Base-by-base conservation (phyloP, 2,113 vertebrate genomes). In the Hylia prasina region DNA sequence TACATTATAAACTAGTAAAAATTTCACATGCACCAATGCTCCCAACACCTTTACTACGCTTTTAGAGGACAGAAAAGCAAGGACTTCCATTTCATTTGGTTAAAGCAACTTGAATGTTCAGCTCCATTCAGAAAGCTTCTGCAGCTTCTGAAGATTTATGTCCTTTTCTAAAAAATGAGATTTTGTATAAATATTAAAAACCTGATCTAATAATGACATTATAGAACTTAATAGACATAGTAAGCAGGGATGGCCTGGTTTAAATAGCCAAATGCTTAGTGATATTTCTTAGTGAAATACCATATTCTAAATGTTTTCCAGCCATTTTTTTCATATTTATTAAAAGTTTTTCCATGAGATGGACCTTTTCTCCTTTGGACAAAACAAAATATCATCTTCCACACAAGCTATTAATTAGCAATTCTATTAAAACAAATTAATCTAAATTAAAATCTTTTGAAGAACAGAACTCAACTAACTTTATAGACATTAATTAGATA, bases 401-500 rank as follows among this genome's bases (percentile, higher is more conserved):
- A 76, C 7, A 11, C 10, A 58, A 60, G 40, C 19, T 60, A 45
- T 27, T 72, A 85, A 82, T 72, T 87, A 79, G 35, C 35, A 76
- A 53, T 68, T 69, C 21, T 76, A 30, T 69, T 54, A 70, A 93
- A 89, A 69, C 11, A 56, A 86, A 90, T 73, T 77, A 17, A 95
- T 95, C 87, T 96, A 91, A 96, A 96, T 95, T 93, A 87, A 96
- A 95, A 96, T 94, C 84, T 82, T 92, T 71, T 64, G 31, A 35
- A 86, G 48, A 45, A 72, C 4, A 7, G 33, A 76, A 65, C 45
- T 61, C 45, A 82, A 20, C 35, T 86, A 54, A 73, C 51, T 92
- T 63, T 81, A 75, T 42, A 90, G 47, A 50, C n/a, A 37, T 65
- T 70, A 68, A 86, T 73, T 56, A 73, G 88, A 94, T 94, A 58